Conservation (phyloP, 2,797 vertebrate species). For the Acanthurus lineatus region DNA sequence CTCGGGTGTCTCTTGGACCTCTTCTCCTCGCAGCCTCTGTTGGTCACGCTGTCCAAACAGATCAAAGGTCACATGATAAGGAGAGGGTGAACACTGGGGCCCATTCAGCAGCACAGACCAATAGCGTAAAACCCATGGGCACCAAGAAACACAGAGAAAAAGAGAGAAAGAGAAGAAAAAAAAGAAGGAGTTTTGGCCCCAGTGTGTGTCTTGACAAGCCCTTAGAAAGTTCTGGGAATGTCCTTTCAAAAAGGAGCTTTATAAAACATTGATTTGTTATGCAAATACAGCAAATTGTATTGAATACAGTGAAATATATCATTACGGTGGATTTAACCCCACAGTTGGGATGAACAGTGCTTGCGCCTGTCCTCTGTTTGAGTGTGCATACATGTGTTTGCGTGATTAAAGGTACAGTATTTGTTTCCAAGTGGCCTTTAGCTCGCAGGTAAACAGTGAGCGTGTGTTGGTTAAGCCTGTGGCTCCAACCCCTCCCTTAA, state of each 20-base stretch:
- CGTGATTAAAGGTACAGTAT: conserved; percentile 32
- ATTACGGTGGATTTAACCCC: conserved; percentile 3
- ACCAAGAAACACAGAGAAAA: conserved; percentile 45
- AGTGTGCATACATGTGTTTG: conserved; percentile 1
- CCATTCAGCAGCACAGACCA: conserved; percentile 74
- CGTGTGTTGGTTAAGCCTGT: conserved; percentile 39
- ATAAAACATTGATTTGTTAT: conserved; percentile 55
- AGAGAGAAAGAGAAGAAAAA: conserved; percentile 41
- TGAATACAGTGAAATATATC: conserved; percentile 41
- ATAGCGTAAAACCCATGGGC: conserved; percentile 70
- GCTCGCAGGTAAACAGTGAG: conserved; percentile 60
- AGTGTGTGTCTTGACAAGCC: conserved; percentile 64
- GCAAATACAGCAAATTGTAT: conserved; percentile 42
- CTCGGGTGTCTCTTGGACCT: conserved; percentile 38
- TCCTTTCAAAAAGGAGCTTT: conserved; percentile 50
- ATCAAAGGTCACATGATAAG: conserved; percentile 86
- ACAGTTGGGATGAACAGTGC: neutral
- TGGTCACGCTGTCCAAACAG: conserved; percentile 85
- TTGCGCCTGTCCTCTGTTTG: conserved; percentile 3
- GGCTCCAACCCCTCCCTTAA: conserved; percentile 48
- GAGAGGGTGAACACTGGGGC: conserved; percentile 77
- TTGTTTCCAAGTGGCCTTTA: conserved; percentile 50
- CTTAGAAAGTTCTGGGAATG: conserved; percentile 43
- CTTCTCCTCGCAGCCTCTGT: conserved; percentile 49
- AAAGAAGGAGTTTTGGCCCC: conserved; percentile 43